A percentile compares a stretch with the other conserved stretches of the same genome.
Evolutionary conservation across 2,797 vertebrate species (phyloP).

Genomic region (Caiman crocodilus): DNA sequence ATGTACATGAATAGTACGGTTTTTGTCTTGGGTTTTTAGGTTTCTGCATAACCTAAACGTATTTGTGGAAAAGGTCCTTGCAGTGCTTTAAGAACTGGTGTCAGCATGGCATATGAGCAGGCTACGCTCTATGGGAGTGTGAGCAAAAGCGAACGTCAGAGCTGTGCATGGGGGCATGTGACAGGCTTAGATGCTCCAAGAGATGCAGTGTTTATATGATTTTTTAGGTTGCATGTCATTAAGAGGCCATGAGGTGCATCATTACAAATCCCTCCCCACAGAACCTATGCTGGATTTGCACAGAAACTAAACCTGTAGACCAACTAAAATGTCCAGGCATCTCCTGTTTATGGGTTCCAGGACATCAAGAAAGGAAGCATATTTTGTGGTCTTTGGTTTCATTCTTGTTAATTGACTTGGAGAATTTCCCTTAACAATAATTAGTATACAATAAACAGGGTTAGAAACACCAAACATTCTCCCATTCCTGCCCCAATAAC

Average conservation of each 20-base stretch:
- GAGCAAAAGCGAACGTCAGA: neutral
- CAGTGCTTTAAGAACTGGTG: neutral
- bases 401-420: constrained; percentile 6
- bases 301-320: neutral
- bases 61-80: neutral
- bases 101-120: neutral
- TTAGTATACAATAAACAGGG: neutral
- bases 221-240: neutral
- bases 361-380: neutral
- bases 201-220: neutral
- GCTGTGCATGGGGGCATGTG: neutral
- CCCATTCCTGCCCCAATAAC: neutral
- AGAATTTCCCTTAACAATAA: constrained; percentile 10
- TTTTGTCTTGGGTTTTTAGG: neutral
- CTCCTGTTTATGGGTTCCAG: neutral
- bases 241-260: neutral
- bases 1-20: too few relatives aligned
- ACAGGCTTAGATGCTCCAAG: neutral
- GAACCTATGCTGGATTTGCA: neutral
- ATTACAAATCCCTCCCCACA: neutral
- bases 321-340: neutral
- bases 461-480: neutral
- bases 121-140: neutral
- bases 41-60: neutral
- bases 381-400: neutral